Evolutionary conservation across 2,888 invertebrate species (phyloP), one percentile per base, ranked within the genome.

Genomic region (Spicauda simplicius): DNA sequence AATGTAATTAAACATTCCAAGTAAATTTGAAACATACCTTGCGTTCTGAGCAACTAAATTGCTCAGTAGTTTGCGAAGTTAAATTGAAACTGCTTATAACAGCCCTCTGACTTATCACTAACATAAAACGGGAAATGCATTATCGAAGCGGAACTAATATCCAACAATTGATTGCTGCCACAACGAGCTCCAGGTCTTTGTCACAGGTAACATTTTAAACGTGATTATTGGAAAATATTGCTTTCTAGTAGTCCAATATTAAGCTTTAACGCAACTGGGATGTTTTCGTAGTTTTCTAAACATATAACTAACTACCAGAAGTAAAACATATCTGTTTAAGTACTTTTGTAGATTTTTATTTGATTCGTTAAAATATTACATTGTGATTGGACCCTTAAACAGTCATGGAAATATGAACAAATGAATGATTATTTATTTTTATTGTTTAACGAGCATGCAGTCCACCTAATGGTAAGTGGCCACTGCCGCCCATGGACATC

Each of bases 1-100:
- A 66, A 61, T 66, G 50, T 60, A 56, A 66, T 66, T 55, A 61
- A 66, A 66, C 60, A 67, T 66, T 66, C 66, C 66, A 50, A 65
- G 65, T 55, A 19, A 61, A 66, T 66, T 61, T 56, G 56, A 62
- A 52, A 62, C 67, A 66, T 60, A 56, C 50, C 67, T 54, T 54
- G 54, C 54, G 62, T 62, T 62, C 30, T 45, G 30, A 48, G 25
- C 41, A 45, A 48, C 33, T 30, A 55, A 60, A 66, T 55, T 66
- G 65, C 54, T 60, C 52, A 56, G 67, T 52, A 67, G 56, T 67
- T 67, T 61, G 67, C 16, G 56, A 67, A 67, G 67, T 62, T 67
- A 67, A 67, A 67, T 67, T 61, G 67, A 56, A 57, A 61, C 67
- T 61, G 52, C 66, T 67, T 41, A 56, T 33, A 56, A 11, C 45